Percentiles rank a stretch among this genome's conserved stretches.
Evolutionary conservation across 2,797 vertebrate species (phyloP).

Genomic region (Pipistrellus pipistrellus): DNA sequence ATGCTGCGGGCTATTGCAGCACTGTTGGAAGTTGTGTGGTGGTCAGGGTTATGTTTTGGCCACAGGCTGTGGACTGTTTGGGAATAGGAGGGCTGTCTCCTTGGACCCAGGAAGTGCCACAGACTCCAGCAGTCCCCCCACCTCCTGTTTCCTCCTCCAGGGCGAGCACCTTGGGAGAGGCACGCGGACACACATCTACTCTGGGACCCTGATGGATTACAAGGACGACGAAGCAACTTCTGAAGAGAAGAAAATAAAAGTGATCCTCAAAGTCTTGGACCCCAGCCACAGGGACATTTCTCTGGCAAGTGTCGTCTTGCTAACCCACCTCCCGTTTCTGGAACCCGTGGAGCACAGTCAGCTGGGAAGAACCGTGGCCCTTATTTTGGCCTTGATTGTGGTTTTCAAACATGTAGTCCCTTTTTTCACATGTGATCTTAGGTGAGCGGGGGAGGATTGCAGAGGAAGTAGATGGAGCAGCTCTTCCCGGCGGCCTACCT

Average conservation of each 20-base stretch:
- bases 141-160: slow-evolving; percentile 83
- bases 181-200: slow-evolving; percentile 96
- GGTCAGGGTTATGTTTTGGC: neutral
- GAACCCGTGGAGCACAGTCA: neutral
- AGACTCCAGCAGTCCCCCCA: neutral
- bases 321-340: neutral
- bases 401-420: neutral
- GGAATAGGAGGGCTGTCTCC: neutral
- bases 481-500: neutral
- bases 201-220: slow-evolving; percentile 93
- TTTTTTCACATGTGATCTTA: neutral
- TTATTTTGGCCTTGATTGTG: neutral
- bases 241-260: slow-evolving; percentile 93
- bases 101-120: neutral
- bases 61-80: neutral
- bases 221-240: slow-evolving; percentile 92
- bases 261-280: slow-evolving; percentile 97
- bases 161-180: slow-evolving; percentile 96
- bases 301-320: slow-evolving; percentile 90
- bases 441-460: neutral
- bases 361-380: neutral
- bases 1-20: neutral
- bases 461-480: neutral
- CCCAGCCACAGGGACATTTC: slow-evolving; percentile 98
- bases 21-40: neutral